Evolutionary conservation across 2,797 vertebrate species (phyloP), one percentile per base, ranked within the genome.

Genomic region (Eremophila alpestris): DNA sequence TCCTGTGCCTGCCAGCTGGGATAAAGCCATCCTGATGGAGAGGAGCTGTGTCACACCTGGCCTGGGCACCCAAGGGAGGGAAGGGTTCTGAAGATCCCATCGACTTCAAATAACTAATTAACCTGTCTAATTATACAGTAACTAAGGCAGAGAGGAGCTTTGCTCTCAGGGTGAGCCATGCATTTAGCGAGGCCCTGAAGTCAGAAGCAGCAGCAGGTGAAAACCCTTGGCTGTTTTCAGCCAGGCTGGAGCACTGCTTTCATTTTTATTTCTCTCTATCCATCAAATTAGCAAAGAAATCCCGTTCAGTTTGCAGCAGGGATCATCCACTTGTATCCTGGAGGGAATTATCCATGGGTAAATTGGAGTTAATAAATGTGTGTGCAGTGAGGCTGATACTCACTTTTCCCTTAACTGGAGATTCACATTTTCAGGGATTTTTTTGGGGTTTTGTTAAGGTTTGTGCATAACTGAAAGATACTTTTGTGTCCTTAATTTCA

Each of bases 401-500:
- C 73, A 62, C 4, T 32, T 77, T 68, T 43, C 5, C 34, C 56
- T 87, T 24, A 51, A 32, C 54, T 43, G 62, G 30, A 87, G 21
- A 77, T 51, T 45, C 29, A 16, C 8, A 36, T 67, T 84, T 43
- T 38, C 36, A 30, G 30, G 13, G 54, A 32, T 43, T 17, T 16
- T 43, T 16, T 43, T 43, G 16, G 16, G 41, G 8, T 36, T 36
- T 36, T 45, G 20, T 6, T 11, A 34, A 73, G 32, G 17, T 69
- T 74, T 71, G 40, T 89, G 48, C 58, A 64, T 84, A 55, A 78
- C 79, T 78, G 64, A 77, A 74, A 83, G 68, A 60, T 56, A 30
- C 43, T 95, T 97, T 93, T 70, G 55, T 65, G 75, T 45, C 75
- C 41, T 84, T 58, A n/a, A 56, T 73, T 83, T 73, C 36, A n/a